These are phyloP conservation scores for Lepilemur septentrionalis DNA, from an alignment of 2,797 vertebrate genomes.

Conservation along the genomic window DNA sequence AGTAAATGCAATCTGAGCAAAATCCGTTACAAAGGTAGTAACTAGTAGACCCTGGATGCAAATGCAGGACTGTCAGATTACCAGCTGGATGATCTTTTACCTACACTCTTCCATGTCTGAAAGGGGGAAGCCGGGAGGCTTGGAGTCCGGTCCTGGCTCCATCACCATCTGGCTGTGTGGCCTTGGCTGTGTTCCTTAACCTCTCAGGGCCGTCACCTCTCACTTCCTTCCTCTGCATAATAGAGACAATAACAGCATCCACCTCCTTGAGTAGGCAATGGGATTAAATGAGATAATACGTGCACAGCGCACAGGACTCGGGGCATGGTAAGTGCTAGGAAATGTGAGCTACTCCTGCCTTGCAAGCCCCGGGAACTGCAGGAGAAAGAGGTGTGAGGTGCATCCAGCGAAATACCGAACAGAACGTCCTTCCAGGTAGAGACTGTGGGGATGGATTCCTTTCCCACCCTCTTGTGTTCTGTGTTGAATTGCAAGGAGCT, in stretches of 20 bases:
- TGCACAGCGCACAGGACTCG: background rate
- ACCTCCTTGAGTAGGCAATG: background rate
- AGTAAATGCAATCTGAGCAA: background rate
- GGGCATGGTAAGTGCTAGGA: background rate
- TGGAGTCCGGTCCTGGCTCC: background rate
- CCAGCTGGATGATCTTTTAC: background rate
- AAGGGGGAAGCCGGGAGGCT: background rate
- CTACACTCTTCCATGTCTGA: background rate
- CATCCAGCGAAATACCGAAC: background rate
- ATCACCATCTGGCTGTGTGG: background rate
- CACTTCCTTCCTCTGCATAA: background rate
- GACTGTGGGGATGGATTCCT: background rate
- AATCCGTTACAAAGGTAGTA: background rate
- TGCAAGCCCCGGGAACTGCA: background rate
- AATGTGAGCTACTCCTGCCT: background rate
- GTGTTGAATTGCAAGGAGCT: background rate
- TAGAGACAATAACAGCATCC: background rate
- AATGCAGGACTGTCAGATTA: background rate
- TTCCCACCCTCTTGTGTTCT: background rate
- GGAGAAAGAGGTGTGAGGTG: background rate
- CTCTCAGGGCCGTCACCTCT: background rate
- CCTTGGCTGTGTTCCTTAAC: background rate
- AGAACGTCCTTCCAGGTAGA: background rate
- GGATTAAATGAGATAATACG: background rate
- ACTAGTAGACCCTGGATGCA: background rate